Percentiles rank a stretch among this genome's conserved stretches.
phyloP scores from a whole-genome alignment of 2,888 invertebrate species.

The Osmoderma eremita region DNA sequence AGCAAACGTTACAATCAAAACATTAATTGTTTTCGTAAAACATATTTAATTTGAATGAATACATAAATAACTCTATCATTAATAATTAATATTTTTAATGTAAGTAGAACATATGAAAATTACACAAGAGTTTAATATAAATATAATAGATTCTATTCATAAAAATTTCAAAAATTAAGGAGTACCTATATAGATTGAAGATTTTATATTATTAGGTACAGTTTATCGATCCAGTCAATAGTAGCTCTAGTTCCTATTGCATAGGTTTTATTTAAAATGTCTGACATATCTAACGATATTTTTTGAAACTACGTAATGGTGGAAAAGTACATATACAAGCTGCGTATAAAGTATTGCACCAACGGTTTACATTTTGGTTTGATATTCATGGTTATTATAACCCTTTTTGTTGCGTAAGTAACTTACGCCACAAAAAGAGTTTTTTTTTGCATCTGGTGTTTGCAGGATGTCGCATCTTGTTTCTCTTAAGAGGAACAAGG shows the following conservation, averaged over 20 bases:
- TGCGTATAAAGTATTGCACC: no score
- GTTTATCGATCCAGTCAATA: conserved; percentile 38
- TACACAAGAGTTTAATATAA: not conserved
- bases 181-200: conserved; percentile 9
- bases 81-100: not conserved
- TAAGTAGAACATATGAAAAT: not conserved
- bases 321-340: not conserved
- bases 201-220: conserved; percentile 8
- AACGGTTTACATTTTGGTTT: no score
- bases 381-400: no score
- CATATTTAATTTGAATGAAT: not conserved
- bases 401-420: no score
- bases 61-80: not conserved
- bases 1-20: conserved; percentile 27
- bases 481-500: no score
- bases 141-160: not conserved
- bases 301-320: conserved; percentile 11
- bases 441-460: no score
- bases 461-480: no score
- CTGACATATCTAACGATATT: conserved; percentile 38
- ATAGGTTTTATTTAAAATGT: conserved; percentile 34
- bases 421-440: no score
- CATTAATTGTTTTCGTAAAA: not conserved
- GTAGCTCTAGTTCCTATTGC: conserved; percentile 44
- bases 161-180: not conserved